Base-by-base conservation (phyloP, 1,140 invertebrate species). In the Drosophila mauritiana region DNA sequence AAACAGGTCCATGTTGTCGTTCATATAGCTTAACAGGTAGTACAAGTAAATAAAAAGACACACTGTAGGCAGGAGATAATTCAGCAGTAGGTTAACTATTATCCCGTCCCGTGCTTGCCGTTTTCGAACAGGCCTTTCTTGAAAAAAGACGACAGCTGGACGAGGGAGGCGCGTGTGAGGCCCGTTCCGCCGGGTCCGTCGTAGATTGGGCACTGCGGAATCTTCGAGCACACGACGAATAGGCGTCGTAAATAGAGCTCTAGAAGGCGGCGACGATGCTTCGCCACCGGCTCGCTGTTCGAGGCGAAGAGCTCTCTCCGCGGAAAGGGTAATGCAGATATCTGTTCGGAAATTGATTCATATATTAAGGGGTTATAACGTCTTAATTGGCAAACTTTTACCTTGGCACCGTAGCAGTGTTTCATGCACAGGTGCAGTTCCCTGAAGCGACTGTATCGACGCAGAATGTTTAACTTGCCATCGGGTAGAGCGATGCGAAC, bases 91-190 rank as follows among this genome's bases (percentile, higher is more conserved):
- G 84, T 78, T 91, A 92, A 92, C 91, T 92, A 92, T 92, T 92
- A 92, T 91, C 91, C 91, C 90, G 96, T 97, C 78, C 96, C 96
- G 83, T 96, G 96, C 93, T 97, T 97, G 78, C 96, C 96, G 91
- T 94, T 96, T 92, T 98, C 97, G 93, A 97, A 97, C 59, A 97
- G 95, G 68, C 97, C 97, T 92, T 96, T 96, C 69, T 96, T 94
- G 93, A 98, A 98, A 93, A 98, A 98, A 27, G 95, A 94, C 78
- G 96, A 96, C 93, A 97, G 97, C 73, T 95, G 95, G 56, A 95
- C 93, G 51, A 98, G 93, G 13, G 95, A 94, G 79, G 95, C 94
- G 73, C 95, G 95, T 46, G 96, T 96, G 72, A 97, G 93, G 63
- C 92, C 93, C 17, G 93, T 76, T 64, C 94, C 94, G 46, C 93